Conservation (phyloP, 2,888 invertebrate species). For the Calliopum simillimum region DNA sequence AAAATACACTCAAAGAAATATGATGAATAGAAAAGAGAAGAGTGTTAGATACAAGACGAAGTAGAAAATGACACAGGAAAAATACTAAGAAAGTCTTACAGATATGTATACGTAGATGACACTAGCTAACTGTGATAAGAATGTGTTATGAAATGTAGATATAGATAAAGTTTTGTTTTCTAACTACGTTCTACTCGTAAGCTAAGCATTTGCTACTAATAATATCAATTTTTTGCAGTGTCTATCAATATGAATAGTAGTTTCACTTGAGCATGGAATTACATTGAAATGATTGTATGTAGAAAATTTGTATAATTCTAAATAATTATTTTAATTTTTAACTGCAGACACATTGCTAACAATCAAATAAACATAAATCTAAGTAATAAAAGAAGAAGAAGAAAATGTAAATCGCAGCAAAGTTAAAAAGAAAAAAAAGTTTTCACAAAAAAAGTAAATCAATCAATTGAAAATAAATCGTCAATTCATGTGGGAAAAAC, state of each 20-base stretch:
- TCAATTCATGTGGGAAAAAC: not conserved
- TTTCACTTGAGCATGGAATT: too few species aligned
- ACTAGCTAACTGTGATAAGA: too few species aligned
- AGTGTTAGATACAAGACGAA: not conserved
- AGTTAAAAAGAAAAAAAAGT: not conserved
- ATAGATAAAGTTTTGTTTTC: too few species aligned
- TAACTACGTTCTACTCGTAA: too few species aligned
- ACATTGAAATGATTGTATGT: too few species aligned
- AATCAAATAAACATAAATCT: not conserved
- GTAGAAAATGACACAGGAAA: not conserved
- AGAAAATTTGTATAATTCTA: too few species aligned
- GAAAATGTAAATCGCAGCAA: conserved; percentile 1
- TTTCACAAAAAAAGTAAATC: not conserved
- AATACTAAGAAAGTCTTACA: not conserved
- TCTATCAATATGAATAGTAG: too few species aligned
- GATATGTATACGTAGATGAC: not conserved
- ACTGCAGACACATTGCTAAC: not conserved
- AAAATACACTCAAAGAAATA: not conserved
- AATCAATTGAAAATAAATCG: not conserved
- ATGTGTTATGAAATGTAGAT: too few species aligned
- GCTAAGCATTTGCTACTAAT: not conserved
- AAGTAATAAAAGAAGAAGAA: not conserved
- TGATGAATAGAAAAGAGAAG: not conserved
- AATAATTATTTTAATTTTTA: too few species aligned
- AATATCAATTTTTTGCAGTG: not conserved